Evolutionary conservation across 1,140 invertebrate species (phyloP).

Genomic region (Halyomorpha halys): DNA sequence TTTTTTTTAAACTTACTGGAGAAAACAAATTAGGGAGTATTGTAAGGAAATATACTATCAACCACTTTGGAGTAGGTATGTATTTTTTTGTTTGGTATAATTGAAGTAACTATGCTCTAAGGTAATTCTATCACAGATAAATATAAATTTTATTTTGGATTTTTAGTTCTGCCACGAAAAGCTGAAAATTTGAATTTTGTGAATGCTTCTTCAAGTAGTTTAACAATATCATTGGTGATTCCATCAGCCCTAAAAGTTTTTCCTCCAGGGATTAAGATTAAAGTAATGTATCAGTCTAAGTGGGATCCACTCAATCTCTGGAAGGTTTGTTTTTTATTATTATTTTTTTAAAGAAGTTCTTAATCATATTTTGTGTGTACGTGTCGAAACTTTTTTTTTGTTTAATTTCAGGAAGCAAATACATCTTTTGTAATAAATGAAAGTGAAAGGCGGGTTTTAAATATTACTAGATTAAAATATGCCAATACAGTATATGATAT

Average conservation of each 20-base stretch:
- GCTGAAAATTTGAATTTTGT: constrained; percentile 44
- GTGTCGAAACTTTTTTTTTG: constrained; percentile 17
- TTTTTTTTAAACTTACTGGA: constrained; percentile 43
- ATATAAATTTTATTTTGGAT: constrained; percentile 4
- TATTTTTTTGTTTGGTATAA: constrained; percentile 16
- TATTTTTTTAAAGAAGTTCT: no score
- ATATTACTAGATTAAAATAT: constrained; percentile 48
- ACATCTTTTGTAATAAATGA: constrained; percentile 32
- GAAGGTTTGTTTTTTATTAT: constrained; percentile 37
- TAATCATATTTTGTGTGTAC: background rate
- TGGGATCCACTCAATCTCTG: constrained; percentile 43
- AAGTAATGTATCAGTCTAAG: constrained; percentile 50
- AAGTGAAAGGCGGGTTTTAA: constrained; percentile 37
- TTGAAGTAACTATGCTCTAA: no score
- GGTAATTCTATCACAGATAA: no score
- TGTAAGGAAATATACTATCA: constrained; percentile 40
- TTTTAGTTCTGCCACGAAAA: constrained; percentile 45
- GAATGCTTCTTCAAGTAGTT: constrained; percentile 45
- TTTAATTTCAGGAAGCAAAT: constrained; percentile 35
- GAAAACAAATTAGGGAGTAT: constrained; percentile 45
- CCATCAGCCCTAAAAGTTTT: constrained; percentile 47
- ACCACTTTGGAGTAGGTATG: constrained; percentile 50
- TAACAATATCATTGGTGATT: constrained; percentile 46
- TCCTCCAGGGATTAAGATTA: constrained; percentile 45
- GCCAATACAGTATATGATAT: constrained; percentile 57